phyloP scores from a whole-genome alignment of 2,888 invertebrate species.

The Melangyna quadrimaculata region DNA sequence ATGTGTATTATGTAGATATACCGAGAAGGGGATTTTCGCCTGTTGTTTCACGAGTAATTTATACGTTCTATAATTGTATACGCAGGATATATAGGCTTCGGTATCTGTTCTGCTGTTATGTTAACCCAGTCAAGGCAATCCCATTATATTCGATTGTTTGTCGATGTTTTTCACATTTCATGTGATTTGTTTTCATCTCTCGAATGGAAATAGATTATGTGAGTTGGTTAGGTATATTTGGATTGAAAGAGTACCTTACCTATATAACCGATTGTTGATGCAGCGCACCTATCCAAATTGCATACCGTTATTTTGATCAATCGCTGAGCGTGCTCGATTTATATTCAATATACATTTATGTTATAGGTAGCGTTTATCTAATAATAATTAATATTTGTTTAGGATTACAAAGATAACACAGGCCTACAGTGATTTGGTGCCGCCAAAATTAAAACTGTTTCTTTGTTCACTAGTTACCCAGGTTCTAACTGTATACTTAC shows the following conservation, averaged over 20 bases:
- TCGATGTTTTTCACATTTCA: slow-evolving; percentile 21
- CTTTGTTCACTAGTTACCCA: no score
- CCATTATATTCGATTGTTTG: slow-evolving; percentile 39
- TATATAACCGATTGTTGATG: background rate
- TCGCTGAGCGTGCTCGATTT: background rate
- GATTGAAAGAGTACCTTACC: background rate
- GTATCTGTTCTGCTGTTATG: background rate
- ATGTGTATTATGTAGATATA: background rate
- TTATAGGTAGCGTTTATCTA: no score
- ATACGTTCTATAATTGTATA: background rate
- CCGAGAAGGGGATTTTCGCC: slow-evolving; percentile 25
- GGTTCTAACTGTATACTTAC: no score
- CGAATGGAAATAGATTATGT: slow-evolving; percentile 1
- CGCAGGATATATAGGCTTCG: background rate
- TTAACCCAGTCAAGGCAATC: background rate
- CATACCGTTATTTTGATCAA: background rate
- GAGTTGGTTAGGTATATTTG: background rate
- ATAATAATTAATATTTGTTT: no score
- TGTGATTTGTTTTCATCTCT: slow-evolving; percentile 36
- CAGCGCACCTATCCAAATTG: background rate
- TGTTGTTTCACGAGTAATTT: slow-evolving; percentile 16
- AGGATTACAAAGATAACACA: no score
- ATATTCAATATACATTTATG: background rate
- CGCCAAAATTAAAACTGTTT: no score
- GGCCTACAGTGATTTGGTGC: no score